Percentiles rank a stretch among this genome's conserved stretches.
Evolutionary conservation across 2,888 invertebrate genomes (phyloP).

Genomic region (Maniola hyperantus): DNA sequence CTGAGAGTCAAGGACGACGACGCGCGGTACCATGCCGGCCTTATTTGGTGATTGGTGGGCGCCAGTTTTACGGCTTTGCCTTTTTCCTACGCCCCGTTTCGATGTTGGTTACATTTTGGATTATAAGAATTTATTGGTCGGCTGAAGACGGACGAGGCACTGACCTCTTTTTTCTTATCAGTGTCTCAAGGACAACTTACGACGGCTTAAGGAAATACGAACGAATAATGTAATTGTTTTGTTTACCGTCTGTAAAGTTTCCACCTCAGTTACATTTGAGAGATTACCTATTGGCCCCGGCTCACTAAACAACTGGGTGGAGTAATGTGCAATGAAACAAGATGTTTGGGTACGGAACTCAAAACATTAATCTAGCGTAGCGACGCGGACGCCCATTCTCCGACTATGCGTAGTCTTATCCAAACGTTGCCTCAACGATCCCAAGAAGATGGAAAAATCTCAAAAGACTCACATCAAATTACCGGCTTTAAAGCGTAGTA

Average conservation of each 20-base stretch:
- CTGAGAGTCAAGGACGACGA: slow-evolving; percentile 79
- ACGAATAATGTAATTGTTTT: slow-evolving; percentile 29
- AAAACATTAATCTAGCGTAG: slow-evolving; percentile 79
- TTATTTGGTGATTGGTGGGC: slow-evolving; percentile 82
- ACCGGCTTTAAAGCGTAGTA: slow-evolving; percentile 79
- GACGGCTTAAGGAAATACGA: slow-evolving; percentile 10
- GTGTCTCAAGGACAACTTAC: slow-evolving; percentile 53
- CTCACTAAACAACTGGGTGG: slow-evolving; percentile 18
- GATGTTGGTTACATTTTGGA: slow-evolving; percentile 68
- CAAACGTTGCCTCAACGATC: slow-evolving; percentile 72
- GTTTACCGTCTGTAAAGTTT: slow-evolving; percentile 10
- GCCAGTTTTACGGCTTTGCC: slow-evolving; percentile 81
- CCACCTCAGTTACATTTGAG: background rate
- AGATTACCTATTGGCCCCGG: slow-evolving; percentile 16
- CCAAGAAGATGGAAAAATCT: slow-evolving; percentile 79
- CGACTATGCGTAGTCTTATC: slow-evolving; percentile 76
- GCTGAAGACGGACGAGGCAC: slow-evolving; percentile 54
- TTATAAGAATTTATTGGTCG: slow-evolving; percentile 59
- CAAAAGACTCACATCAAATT: slow-evolving; percentile 80
- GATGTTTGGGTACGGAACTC: slow-evolving; percentile 73
- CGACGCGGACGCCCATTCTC: slow-evolving; percentile 75
- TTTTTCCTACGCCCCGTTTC: slow-evolving; percentile 76
- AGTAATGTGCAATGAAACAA: slow-evolving; percentile 48
- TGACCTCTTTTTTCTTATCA: slow-evolving; percentile 57
- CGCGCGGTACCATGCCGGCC: slow-evolving; percentile 69